These are phyloP conservation scores for Phyllopteryx taeniolatus DNA, from an alignment of 2,113 vertebrate genomes.

Conservation along the genomic window DNA sequence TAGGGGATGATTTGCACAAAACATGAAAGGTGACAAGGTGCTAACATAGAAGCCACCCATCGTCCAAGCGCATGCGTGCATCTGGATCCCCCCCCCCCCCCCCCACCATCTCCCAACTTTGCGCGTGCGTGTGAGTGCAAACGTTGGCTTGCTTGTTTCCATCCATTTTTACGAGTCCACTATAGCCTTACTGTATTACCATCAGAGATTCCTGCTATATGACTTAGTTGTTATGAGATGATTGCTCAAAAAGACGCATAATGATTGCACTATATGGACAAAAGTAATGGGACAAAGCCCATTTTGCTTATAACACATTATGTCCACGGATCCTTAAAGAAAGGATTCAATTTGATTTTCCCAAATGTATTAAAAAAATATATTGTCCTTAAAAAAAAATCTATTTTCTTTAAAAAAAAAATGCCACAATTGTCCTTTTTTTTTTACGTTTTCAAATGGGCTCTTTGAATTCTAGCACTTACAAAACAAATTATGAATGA, in stretches of 20 bases:
- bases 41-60: slow-evolving; percentile 80
- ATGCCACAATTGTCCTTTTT: not conserved
- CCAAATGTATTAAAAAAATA: too few relatives aligned
- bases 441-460: not conserved
- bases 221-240: not conserved
- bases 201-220: slow-evolving; percentile 56
- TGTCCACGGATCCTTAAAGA: not conserved
- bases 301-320: not conserved
- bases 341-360: not conserved
- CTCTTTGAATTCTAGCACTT: not conserved
- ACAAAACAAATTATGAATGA: too few relatives aligned
- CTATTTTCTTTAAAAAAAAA: not conserved
- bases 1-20: slow-evolving; percentile 82
- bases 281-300: not conserved
- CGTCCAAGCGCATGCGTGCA: slow-evolving; percentile 61
- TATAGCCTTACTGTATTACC: slow-evolving; percentile 67
- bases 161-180: slow-evolving; percentile 54
- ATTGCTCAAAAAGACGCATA: not conserved
- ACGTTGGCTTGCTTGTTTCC: slow-evolving; percentile 25
- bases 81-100: slow-evolving; percentile 57
- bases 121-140: slow-evolving; percentile 25
- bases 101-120: slow-evolving; percentile 41
- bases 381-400: not conserved
- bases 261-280: not conserved
- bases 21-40: slow-evolving; percentile 78